Base-by-base conservation (phyloP, 2,797 vertebrate species). In the Ciconia nigra region DNA sequence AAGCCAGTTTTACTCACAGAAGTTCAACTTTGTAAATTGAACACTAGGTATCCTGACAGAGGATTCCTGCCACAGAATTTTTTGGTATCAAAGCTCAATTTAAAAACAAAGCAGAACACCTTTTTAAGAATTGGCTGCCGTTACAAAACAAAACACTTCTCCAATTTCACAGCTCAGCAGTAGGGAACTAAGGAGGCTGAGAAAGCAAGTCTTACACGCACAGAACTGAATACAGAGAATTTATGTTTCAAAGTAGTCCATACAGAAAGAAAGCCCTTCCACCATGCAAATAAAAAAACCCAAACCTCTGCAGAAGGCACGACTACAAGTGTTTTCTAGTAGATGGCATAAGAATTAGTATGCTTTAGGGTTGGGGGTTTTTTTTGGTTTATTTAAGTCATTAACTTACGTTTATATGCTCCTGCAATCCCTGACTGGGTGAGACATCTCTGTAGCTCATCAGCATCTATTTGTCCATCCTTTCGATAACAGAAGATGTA, bases 381-480 rank as follows among this genome's bases (percentile, higher is more conserved):
- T 77, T 79, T 74, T 61, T 31, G 11, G 47, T 52, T 71, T 66
- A 61, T 89, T 95, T 44, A 87, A 89, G 67, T 58, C 9, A 29
- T 54, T 55, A 82, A 98, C 99, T 99, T 98, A 99, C 99, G 99
- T 98, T 99, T 99, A 96, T 99, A 99, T 0, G 98, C 97, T 80
- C 99, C 99, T 55, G 99, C 97, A 96, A 99, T 98, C 95, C 99
- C 99, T 2, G 99, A 98, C 87, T 99, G 99, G 4, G 99, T 99
- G 94, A 99, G 99, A 97, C 99, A 99, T 86, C 97, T 97, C 98
- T 99, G 99, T 89, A 99, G 98, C 97, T 99, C 99, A 15, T 99
- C 99, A 29, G 99, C 98, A 90, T 99, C 99, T 97, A 99, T 99
- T 79, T 99, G 99, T 55, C 99, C 99, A 93, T 99, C 99, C 99